Evolutionary conservation across 2,113 vertebrate species (phyloP), one percentile per base, ranked within the genome.

Genomic region (Calypte anna): DNA sequence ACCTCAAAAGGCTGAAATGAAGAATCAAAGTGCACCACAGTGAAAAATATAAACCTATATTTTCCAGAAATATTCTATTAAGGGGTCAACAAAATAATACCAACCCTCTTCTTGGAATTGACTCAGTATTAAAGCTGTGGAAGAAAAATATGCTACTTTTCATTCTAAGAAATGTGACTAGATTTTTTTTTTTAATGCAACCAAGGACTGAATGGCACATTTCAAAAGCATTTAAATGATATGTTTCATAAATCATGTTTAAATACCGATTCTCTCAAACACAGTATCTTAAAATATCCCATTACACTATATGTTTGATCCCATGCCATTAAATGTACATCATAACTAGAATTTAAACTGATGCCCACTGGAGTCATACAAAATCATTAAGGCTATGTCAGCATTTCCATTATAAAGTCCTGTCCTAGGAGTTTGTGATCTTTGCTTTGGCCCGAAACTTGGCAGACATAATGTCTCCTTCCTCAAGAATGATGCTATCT

Each of bases 151-250:
- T 18, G 38, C 14, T 50, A 43, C 33, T 82, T 20, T 24, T 88
- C 64, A 33, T 78, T 81, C 74, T 64, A 40, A 91, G 77, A 93
- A 91, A 88, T 10, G 30, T 0, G 4, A 90, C n/a, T 38, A 51
- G 51, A 74, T 4, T 10, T 55, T 64, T 33, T 91, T 92, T 80
- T n/a, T 40, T 40, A 40, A 57, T 61, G 64, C 36, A 78, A 72
- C 28, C 66, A 64, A 91, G n/a, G 40, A 81, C 85, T 48, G 79
- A 95, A 88, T 68, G 72, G 73, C 61, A 82, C 46, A 75, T 86
- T 90, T 91, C 66, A 94, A 46, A 91, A 81, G 38, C 36, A 91
- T 75, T 94, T 83, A 95, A 93, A 96, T 84, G 21, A 93, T 46
- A 86, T 14, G 76, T 66, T 90, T 96, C 61, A 51, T 73, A 96